A percentile compares a stretch with the other conserved stretches of the same genome.
Conservation (phyloP, 2,888 invertebrate species). For the Tupiocoris notatus region DNA sequence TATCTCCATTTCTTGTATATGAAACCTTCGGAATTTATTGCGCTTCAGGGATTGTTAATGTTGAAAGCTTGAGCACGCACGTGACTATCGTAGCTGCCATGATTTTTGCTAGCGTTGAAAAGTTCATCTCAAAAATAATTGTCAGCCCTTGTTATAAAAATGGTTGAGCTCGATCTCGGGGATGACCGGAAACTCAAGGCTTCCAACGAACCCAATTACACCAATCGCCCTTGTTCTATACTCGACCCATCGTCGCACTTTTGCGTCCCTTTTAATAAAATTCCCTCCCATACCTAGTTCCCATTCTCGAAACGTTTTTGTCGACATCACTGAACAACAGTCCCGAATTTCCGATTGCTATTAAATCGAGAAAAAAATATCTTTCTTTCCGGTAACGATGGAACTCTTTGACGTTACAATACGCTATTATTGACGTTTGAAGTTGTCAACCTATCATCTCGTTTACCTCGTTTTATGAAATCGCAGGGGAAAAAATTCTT, state of each 20-base stretch:
- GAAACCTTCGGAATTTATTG: conserved; percentile 30
- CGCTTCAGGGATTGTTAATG: conserved; percentile 35
- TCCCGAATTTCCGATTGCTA: no score
- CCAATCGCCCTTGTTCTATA: conserved; percentile 2
- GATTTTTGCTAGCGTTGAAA: neutral
- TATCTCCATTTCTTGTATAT: neutral
- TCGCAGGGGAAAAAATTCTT: no score
- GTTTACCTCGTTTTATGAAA: no score
- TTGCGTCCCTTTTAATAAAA: no score
- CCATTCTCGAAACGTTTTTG: no score
- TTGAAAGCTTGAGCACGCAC: conserved; percentile 20
- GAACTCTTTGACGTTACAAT: no score
- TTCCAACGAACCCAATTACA: conserved; percentile 39
- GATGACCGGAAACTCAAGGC: conserved; percentile 16
- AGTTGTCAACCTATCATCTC: no score
- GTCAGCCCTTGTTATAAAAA: conserved; percentile 39
- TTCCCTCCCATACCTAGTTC: no score
- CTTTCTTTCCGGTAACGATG: no score
- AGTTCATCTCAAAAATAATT: conserved; percentile 35
- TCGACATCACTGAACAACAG: no score
- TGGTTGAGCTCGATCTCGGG: neutral
- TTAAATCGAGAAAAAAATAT: no score
- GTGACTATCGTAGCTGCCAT: conserved; percentile 13
- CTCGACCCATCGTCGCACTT: conserved; percentile 12
- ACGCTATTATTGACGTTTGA: no score